Conservation (phyloP, 1,140 invertebrate genomes). For the Cydia amplana region DNA sequence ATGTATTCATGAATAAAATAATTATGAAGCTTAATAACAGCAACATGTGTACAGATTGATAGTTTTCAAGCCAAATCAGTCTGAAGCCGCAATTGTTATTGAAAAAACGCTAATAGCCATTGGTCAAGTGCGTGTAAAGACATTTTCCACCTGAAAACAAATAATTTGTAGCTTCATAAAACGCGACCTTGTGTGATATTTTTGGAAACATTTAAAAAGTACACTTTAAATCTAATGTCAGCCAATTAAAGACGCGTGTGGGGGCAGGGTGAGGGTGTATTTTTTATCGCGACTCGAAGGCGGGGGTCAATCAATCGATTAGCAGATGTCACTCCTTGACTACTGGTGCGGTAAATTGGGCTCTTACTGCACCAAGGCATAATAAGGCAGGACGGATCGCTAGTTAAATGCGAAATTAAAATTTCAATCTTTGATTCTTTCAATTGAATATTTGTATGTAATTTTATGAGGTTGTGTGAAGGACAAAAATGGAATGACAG, state of each 20-base stretch:
- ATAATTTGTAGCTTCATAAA: neutral
- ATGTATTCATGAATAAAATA: no score
- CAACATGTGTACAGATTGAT: no score
- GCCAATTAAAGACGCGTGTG: constrained; percentile 49
- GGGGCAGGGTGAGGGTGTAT: constrained; percentile 49
- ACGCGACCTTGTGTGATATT: neutral
- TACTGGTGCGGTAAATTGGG: constrained; percentile 74
- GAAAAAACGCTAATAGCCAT: no score
- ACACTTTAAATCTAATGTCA: constrained; percentile 32
- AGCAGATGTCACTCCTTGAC: constrained; percentile 73
- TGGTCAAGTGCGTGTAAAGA: no score
- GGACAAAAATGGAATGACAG: no score
- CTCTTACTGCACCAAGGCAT: constrained; percentile 55
- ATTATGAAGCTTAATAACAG: no score
- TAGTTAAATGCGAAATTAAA: constrained; percentile 23
- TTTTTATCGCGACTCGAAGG: constrained; percentile 64
- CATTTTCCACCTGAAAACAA: no score
- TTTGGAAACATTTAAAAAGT: constrained; percentile 2
- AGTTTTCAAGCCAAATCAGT: no score
- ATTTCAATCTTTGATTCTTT: neutral
- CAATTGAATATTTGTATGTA: neutral
- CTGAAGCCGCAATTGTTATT: no score
- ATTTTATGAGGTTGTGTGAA: neutral
- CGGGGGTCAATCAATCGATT: constrained; percentile 76
- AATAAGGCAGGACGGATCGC: constrained; percentile 46